Conservation (phyloP, 2,113 vertebrate genomes). For the Amia ocellicauda region DNA sequence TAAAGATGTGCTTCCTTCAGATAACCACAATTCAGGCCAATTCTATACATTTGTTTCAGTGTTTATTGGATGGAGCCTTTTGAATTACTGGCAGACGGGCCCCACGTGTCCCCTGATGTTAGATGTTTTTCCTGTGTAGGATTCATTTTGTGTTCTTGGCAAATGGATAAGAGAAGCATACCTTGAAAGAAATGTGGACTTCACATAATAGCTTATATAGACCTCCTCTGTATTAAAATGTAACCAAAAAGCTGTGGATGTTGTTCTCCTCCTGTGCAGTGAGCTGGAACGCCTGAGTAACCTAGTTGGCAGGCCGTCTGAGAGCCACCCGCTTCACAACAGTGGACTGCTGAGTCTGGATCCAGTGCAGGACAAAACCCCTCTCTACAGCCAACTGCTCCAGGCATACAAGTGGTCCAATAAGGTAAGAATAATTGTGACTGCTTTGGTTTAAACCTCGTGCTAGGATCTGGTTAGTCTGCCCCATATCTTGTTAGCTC, state of each 20-base stretch:
- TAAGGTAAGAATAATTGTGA: slow-evolving; percentile 70
- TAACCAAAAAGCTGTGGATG: neutral
- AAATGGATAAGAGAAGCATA: neutral
- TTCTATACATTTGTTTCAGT: too few relatives aligned
- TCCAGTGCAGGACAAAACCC: slow-evolving; percentile 96
- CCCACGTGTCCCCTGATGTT: too few relatives aligned
- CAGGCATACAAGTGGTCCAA: slow-evolving; percentile 99
- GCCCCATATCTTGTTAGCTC: too few relatives aligned
- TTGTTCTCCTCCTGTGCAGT: slow-evolving; percentile 39
- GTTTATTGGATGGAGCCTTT: too few relatives aligned
- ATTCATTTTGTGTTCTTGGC: neutral
- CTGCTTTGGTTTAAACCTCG: neutral
- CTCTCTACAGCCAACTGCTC: slow-evolving; percentile 92
- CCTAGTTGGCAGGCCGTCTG: slow-evolving; percentile 89
- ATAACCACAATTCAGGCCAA: too few relatives aligned
- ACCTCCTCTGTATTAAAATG: too few relatives aligned
- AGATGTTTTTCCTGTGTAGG: too few relatives aligned
- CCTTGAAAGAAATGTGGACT: neutral
- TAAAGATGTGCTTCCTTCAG: too few relatives aligned
- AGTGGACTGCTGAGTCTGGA: slow-evolving; percentile 91
- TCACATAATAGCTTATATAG: too few relatives aligned
- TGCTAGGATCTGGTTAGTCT: too few relatives aligned
- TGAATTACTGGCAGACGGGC: too few relatives aligned
- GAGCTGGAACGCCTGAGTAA: slow-evolving; percentile 90
- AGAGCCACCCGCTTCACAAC: slow-evolving; percentile 95